phyloP scores from a whole-genome alignment of 2,797 vertebrate species.

The Sarcoramphus papa region DNA sequence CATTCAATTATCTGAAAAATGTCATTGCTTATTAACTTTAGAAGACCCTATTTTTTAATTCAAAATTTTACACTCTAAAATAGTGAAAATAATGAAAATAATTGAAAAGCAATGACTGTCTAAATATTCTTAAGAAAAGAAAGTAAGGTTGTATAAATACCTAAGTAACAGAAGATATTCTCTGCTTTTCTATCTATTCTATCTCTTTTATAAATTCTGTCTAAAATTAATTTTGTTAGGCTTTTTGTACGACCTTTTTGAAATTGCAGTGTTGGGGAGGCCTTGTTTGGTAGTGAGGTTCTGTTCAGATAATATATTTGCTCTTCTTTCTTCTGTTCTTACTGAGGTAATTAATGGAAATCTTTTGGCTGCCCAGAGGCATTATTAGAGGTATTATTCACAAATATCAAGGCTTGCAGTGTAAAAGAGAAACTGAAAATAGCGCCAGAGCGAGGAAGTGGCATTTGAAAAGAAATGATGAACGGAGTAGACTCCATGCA shows the following conservation, averaged over 20 bases:
- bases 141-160: background rate
- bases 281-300: background rate
- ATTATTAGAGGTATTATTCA: background rate
- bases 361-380: background rate
- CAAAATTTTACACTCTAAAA: background rate
- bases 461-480: background rate
- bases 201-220: background rate
- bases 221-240: background rate
- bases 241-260: background rate
- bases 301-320: background rate
- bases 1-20: background rate
- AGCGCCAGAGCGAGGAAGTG: background rate
- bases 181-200: background rate
- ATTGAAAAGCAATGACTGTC: background rate
- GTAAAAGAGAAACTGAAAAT: background rate
- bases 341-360: background rate
- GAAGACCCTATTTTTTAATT: background rate
- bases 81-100: background rate
- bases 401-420: background rate
- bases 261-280: background rate
- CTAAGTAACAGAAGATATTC: background rate
- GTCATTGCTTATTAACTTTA: background rate
- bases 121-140: background rate
- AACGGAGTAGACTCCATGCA: background rate
- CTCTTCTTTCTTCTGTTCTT: background rate